These are phyloP conservation scores for Pterostichus niger DNA, from an alignment of 2,888 invertebrate species.

Conservation along the genomic window DNA sequence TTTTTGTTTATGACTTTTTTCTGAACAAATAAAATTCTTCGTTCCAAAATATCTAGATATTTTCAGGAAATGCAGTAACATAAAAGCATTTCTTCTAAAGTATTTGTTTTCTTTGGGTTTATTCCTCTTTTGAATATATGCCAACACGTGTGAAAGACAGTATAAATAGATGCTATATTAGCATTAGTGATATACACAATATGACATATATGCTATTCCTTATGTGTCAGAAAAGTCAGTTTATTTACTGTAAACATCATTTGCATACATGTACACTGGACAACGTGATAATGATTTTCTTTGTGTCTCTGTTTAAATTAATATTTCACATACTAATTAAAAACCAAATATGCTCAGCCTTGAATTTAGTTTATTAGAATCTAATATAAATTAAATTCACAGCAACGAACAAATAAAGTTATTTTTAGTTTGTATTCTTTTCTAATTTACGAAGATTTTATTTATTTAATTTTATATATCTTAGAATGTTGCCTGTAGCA, in stretches of 20 bases:
- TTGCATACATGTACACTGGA: conserved; percentile 24
- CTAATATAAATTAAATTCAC: neutral
- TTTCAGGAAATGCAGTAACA: conserved; percentile 35
- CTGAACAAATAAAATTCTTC: conserved; percentile 4
- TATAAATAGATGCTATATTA: conserved; percentile 25
- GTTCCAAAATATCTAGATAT: neutral
- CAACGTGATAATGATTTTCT: conserved; percentile 2
- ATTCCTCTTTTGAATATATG: conserved; percentile 38
- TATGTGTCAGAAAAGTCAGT: conserved; percentile 2
- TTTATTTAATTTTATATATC: neutral
- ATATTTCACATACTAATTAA: conserved; percentile 13
- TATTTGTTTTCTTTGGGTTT: conserved; percentile 15
- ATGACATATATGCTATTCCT: conserved; percentile 7
- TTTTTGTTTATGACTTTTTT: conserved; percentile 8
- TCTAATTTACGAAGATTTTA: neutral
- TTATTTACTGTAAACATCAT: conserved; percentile 23
- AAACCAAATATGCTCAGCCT: neutral
- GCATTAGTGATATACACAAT: conserved; percentile 17
- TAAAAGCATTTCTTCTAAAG: neutral
- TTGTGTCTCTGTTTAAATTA: conserved; percentile 4
- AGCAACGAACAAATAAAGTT: neutral
- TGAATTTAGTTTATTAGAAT: neutral
- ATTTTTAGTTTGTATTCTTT: neutral
- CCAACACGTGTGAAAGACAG: conserved; percentile 36
- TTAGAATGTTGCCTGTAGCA: neutral